Base-by-base conservation (phyloP, 1,140 invertebrate genomes). In the Hypsibius dujardini region DNA sequence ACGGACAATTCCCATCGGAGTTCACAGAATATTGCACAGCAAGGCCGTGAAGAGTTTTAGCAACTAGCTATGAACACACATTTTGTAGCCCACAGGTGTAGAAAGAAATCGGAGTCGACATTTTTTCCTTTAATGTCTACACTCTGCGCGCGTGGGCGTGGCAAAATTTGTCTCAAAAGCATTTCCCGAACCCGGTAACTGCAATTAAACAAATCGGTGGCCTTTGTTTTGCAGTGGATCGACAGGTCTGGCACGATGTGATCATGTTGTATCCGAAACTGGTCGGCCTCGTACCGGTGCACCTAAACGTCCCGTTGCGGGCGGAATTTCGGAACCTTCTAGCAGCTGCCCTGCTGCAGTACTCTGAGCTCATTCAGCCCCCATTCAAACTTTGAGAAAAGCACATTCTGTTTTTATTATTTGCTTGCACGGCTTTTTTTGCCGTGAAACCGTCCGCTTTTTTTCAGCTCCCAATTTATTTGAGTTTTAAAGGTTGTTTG, bases 221-320 rank as follows among this genome's bases (percentile, higher is more conserved):
- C 28, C 28, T 28, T 28, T 67, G 12, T 45, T 67, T 67, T 67
- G 7, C 42, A 67, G 62, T 67, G 12, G 62, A 67, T 67, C 62
- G 62, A 42, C 62, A 67, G 45, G 42, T 67, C 3, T 67, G 62
- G 62, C 62, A 67, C 42, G 62, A 67, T 42, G 62, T 45, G 12
- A 67, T 67, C 7, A 42, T 3, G 7, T 15, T 67, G 62, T 67
- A 67, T 45, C 62, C 12, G 62, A 67, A 67, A 42, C 0, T 67
- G 0, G 42, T 67, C 12, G 3, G 42, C 7, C 62, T 67, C 62
- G 42, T 67, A 15, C 62, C 62, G 12, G 62, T 67, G 12, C 3
- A 15, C 12, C 12, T 67, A 12, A 67, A 15, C 3, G 62, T 7
- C 45, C 12, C 62, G 12, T 42, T 15, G 62, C 12, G 45, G 12